Conservation (phyloP, 2,113 vertebrate genomes). For the Xiphophorus maculatus region DNA sequence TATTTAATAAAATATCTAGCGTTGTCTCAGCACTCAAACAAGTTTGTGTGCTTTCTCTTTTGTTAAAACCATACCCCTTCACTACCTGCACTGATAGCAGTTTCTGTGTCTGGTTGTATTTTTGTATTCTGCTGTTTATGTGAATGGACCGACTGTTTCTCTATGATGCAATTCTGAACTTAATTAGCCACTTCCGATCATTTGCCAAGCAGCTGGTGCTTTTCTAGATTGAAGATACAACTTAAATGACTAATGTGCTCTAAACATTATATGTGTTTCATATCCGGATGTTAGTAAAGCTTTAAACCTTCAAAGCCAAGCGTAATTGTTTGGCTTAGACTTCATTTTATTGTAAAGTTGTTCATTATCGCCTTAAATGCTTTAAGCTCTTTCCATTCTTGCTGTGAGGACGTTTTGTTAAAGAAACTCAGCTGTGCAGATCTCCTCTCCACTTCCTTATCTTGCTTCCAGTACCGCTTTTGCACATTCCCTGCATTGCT, state of each 20-base stretch:
- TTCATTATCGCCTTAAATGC: background rate
- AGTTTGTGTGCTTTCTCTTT: background rate
- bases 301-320: background rate
- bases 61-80: background rate
- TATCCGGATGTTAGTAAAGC: background rate
- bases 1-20: too few relatives aligned
- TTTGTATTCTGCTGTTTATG: background rate
- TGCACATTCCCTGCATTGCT: background rate
- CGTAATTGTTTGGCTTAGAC: background rate
- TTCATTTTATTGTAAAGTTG: too few relatives aligned
- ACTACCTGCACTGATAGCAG: background rate
- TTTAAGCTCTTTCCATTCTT: background rate
- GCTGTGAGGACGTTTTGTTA: background rate
- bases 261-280: background rate
- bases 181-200: background rate
- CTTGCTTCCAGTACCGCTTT: background rate
- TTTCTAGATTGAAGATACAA: background rate
- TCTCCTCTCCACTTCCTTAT: background rate
- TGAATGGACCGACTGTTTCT: too few relatives aligned
- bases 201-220: background rate
- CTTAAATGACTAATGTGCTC: background rate
- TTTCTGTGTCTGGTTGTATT: background rate
- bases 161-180: too few relatives aligned
- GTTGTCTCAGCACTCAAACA: background rate
- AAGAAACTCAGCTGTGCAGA: background rate